Base-by-base conservation (phyloP, 2,888 invertebrate genomes). In the Eupelmus urozonus region DNA sequence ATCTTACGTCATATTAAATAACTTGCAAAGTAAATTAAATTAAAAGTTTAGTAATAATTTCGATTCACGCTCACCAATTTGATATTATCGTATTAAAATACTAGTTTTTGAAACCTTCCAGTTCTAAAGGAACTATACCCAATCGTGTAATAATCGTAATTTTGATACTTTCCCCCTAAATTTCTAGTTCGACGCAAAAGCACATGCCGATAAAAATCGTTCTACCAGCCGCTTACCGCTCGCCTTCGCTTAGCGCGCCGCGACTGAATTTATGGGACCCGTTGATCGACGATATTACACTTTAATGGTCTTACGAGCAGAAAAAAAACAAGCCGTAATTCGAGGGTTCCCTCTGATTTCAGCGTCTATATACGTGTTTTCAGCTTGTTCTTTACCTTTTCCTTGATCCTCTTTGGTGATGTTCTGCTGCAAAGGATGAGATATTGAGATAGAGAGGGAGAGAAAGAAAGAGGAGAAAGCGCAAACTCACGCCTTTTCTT, bases 241-340 rank as follows among this genome's bases (percentile, higher is more conserved):
- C n/a, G n/a, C n/a, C n/a, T n/a, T n/a, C n/a, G n/a, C n/a, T n/a
- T n/a, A n/a, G n/a, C n/a, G n/a, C n/a, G n/a, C 16, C 34, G 16
- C 23, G 25, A 5, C 34, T 34, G 9, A 34, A 45, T 45, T 45
- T 45, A 45, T 45, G 13, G 13, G 16, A 45, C 9, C 1, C 45
- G 20, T 7, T 57, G 71, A 79, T 75, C 71, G 34, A 71, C 71
- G 73, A 51, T 71, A 76, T 69, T 79, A 73, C 76, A 73, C 63
- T 73, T 76, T 76, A 72, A 76, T 69, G 23, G 69, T 63, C 71
- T 71, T 78, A 78, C 9, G 16, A 16, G 16, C 45, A 45, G 13
- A 16, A 45, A 16, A 9, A 9, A 5, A 34, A 3, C 9, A 34
- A 3, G 3, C 9, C 34, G 9, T 34, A 34, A 34, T 34, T 34